Conservation (phyloP, 2,797 vertebrate species). For the Cyclura pinguis region DNA sequence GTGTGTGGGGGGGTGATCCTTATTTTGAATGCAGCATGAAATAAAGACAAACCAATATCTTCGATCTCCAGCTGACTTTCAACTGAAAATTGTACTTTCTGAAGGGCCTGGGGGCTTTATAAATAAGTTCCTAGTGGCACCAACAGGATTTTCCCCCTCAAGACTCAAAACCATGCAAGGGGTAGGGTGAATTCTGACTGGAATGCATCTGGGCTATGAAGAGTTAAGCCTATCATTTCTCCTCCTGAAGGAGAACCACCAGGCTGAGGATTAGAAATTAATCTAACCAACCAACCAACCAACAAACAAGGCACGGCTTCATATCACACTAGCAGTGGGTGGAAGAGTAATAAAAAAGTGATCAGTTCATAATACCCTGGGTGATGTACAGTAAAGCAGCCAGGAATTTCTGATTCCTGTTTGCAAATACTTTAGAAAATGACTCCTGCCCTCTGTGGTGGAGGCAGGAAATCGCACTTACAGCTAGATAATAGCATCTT, state of each 20-base stretch:
- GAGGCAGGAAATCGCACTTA: too few relatives aligned
- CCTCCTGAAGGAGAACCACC: not conserved
- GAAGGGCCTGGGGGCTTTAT: not conserved
- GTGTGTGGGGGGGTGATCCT: not conserved
- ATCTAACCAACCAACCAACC: too few relatives aligned
- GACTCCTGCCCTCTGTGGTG: not conserved
- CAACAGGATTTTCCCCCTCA: not conserved
- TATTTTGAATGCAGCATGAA: not conserved
- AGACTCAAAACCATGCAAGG: not conserved
- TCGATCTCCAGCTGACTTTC: not conserved
- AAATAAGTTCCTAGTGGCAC: not conserved
- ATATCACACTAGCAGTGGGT: not conserved
- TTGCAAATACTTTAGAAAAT: not conserved
- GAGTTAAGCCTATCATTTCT: not conserved
- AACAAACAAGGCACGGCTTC: too few relatives aligned
- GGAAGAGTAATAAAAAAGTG: not conserved
- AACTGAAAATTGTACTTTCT: not conserved
- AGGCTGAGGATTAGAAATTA: not conserved
- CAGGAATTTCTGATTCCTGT: not conserved
- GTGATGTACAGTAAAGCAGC: not conserved
- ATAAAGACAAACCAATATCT: not conserved
- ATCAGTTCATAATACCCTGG: not conserved
- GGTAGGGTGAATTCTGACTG: not conserved
- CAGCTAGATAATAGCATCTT: too few relatives aligned
- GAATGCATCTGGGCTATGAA: not conserved